phyloP scores from a whole-genome alignment of 2,888 invertebrate genomes.

The Agrotis segetum region DNA sequence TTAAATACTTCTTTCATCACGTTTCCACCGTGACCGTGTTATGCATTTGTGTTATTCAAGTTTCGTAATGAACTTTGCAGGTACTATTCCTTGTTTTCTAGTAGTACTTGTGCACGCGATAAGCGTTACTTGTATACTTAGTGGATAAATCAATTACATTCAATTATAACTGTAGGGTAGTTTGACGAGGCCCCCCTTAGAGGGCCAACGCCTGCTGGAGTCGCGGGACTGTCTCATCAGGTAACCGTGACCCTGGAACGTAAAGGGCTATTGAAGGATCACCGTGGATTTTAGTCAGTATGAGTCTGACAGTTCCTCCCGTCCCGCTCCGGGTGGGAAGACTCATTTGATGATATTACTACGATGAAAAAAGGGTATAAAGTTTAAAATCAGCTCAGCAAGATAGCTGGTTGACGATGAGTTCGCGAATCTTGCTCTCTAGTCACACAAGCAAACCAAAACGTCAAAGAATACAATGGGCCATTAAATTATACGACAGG shows the following conservation, averaged over 20 bases:
- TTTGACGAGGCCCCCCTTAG: background rate
- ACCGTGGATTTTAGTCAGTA: no score
- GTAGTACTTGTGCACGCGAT: conserved; percentile 63
- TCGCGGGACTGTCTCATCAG: no score
- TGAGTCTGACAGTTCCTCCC: no score
- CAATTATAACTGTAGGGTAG: conserved; percentile 37
- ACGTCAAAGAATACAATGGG: conserved; percentile 76
- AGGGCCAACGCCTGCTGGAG: no score
- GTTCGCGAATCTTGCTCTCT: conserved; percentile 38
- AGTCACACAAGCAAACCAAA: conserved; percentile 49
- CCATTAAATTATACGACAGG: conserved; percentile 76
- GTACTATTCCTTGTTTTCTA: conserved; percentile 68
- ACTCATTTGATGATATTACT: no score
- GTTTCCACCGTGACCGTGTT: conserved; percentile 74
- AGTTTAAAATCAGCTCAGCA: conserved; percentile 48
- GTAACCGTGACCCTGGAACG: no score
- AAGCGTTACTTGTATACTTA: conserved; percentile 55
- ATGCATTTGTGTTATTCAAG: conserved; percentile 75
- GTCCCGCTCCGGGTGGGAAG: no score
- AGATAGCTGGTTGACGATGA: conserved; percentile 37
- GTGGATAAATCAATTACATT: conserved; percentile 51
- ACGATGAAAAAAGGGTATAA: conserved; percentile 38
- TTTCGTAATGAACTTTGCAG: conserved; percentile 73
- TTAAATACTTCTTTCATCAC: conserved; percentile 66
- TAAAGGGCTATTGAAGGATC: no score